Percentiles rank a stretch among this genome's conserved stretches.
Conservation (phyloP, 2,888 invertebrate genomes). For the Oxytorus armatus region DNA sequence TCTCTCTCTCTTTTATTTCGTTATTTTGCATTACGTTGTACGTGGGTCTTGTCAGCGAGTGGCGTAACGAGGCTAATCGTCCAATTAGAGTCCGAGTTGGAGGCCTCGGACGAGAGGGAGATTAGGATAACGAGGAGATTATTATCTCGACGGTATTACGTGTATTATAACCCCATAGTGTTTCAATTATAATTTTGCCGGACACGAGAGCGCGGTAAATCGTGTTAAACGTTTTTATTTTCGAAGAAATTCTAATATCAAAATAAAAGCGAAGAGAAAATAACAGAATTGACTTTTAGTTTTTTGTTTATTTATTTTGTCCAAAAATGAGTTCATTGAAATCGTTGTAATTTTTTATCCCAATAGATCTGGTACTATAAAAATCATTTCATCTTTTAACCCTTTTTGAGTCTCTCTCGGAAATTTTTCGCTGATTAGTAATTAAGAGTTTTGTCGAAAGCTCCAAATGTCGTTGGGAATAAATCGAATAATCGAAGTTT, state of each 20-base stretch:
- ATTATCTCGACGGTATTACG: constrained; percentile 70
- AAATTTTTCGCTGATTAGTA: too few species aligned
- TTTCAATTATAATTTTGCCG: constrained; percentile 33
- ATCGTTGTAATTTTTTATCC: too few species aligned
- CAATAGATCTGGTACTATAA: too few species aligned
- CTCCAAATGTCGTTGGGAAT: too few species aligned
- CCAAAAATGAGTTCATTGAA: too few species aligned
- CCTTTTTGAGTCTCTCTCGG: too few species aligned
- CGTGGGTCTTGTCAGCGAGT: constrained; percentile 51
- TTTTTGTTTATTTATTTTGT: too few species aligned
- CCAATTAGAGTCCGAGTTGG: constrained; percentile 71
- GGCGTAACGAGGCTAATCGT: constrained; percentile 71
- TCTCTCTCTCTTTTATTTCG: constrained; percentile 38
- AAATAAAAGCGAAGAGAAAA: too few species aligned
- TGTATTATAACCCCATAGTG: constrained; percentile 4
- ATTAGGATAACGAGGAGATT: constrained; percentile 75
- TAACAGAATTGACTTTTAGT: too few species aligned
- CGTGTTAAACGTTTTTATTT: constrained; percentile 7
- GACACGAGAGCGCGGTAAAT: constrained; percentile 61
- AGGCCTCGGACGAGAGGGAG: constrained; percentile 68
- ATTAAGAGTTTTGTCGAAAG: too few species aligned
- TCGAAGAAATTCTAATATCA: neutral
- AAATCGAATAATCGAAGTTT: too few species aligned
- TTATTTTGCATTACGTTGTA: constrained; percentile 53
- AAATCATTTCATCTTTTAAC: too few species aligned